These are phyloP conservation scores for Drosophila nigrodunni DNA, from an alignment of 1,140 invertebrate genomes.

Conservation along the genomic window DNA sequence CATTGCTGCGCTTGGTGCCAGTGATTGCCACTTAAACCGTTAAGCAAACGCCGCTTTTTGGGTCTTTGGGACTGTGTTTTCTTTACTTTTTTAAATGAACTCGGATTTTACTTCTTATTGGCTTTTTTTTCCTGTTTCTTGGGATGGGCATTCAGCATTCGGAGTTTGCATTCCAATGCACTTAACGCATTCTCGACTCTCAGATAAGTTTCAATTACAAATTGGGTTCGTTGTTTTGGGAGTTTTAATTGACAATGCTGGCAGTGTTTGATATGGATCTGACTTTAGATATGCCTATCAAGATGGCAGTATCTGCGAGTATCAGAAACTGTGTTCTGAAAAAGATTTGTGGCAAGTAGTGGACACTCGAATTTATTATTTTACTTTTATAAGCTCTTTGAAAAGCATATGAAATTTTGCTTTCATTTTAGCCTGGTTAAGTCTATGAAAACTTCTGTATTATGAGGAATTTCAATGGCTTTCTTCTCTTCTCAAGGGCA, in stretches of 20 bases:
- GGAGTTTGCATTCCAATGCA: slow-evolving; percentile 64
- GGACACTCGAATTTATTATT: too few species aligned
- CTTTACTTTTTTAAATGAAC: slow-evolving; percentile 62
- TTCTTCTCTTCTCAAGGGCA: slow-evolving; percentile 21
- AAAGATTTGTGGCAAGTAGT: too few species aligned
- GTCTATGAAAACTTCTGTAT: slow-evolving; percentile 1
- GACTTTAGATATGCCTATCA: slow-evolving; percentile 1
- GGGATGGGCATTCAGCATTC: slow-evolving; percentile 38
- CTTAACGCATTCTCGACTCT: slow-evolving; percentile 72
- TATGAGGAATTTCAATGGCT: slow-evolving; percentile 1
- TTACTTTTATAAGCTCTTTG: not conserved
- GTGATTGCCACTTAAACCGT: slow-evolving; percentile 81
- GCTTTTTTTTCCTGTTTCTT: slow-evolving; percentile 8
- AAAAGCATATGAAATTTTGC: not conserved
- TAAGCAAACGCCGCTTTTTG: slow-evolving; percentile 68
- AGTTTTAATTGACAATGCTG: slow-evolving; percentile 73
- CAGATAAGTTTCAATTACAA: slow-evolving; percentile 81
- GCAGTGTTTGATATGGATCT: slow-evolving; percentile 63
- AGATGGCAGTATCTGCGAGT: slow-evolving; percentile 1
- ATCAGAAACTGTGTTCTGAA: not conserved
- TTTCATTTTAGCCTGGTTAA: too few species aligned
- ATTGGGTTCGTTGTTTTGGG: slow-evolving; percentile 69
- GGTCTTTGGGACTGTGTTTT: not conserved
- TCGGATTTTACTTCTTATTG: slow-evolving; percentile 37
- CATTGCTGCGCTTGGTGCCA: slow-evolving; percentile 71